Percentiles rank a stretch among this genome's conserved stretches.
These are phyloP conservation scores for Tetramorium simillimum DNA, from an alignment of 1,140 invertebrate genomes.

Conservation along the genomic window DNA sequence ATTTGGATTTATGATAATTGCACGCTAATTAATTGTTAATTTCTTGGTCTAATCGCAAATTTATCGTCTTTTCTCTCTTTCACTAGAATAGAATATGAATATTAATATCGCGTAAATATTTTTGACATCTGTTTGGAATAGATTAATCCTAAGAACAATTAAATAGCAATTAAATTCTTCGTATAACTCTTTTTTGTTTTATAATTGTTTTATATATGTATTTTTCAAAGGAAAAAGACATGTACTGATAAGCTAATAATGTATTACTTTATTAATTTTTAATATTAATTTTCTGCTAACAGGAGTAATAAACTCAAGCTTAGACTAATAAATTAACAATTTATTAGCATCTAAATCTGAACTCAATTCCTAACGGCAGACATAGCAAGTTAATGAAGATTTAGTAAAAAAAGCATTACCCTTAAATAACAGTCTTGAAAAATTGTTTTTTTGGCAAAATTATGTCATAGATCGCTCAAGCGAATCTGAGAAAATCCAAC, in stretches of 20 bases:
- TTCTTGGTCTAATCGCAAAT: neutral
- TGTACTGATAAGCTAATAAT: neutral
- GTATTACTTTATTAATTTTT: neutral
- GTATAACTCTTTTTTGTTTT: neutral
- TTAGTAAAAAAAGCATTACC: too few relatives aligned
- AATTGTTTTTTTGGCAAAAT: neutral
- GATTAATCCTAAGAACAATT: neutral
- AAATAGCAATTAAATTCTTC: neutral
- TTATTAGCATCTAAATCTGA: neutral
- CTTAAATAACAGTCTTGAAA: neutral
- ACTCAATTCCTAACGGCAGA: neutral
- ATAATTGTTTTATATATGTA: neutral
- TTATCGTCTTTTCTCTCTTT: neutral
- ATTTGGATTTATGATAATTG: neutral
- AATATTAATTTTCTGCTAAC: neutral
- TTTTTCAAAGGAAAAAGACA: neutral
- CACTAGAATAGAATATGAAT: neutral
- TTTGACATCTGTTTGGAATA: neutral
- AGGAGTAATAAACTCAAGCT: neutral
- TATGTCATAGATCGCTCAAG: neutral
- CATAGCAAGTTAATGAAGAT: neutral
- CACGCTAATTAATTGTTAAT: conserved; percentile 2
- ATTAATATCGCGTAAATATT: neutral
- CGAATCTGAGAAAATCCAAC: conserved; percentile 16
- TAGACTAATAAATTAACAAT: neutral